Conservation (phyloP, 2,797 vertebrate genomes). For the Sebastolobus alascanus region DNA sequence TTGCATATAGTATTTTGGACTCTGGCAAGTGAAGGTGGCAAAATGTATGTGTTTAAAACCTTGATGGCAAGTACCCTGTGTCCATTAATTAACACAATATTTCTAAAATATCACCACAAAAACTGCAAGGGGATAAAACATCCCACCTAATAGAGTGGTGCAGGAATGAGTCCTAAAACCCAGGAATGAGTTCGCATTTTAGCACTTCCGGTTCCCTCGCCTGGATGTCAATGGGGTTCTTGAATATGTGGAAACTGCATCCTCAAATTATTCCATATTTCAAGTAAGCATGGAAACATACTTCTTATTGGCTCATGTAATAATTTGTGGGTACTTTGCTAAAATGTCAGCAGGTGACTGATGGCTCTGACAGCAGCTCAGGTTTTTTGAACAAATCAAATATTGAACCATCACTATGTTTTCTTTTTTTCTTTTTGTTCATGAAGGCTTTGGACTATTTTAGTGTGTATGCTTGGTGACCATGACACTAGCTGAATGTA, state of each 20-base stretch:
- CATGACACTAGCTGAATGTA: slow-evolving; percentile 74
- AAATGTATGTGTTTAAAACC: slow-evolving; percentile 17
- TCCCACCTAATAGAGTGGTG: background rate
- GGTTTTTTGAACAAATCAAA: slow-evolving; percentile 48
- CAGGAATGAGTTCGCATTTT: no score
- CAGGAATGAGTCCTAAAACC: no score
- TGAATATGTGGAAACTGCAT: background rate
- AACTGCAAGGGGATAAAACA: background rate
- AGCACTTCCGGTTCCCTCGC: no score
- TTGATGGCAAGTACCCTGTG: background rate
- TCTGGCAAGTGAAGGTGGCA: background rate
- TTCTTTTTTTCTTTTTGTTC: slow-evolving; percentile 27
- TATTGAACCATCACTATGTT: slow-evolving; percentile 31
- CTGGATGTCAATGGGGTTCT: no score
- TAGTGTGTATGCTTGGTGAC: slow-evolving; percentile 36
- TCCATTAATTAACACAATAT: background rate
- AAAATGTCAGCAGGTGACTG: slow-evolving; percentile 49
- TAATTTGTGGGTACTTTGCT: slow-evolving; percentile 53
- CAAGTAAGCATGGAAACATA: slow-evolving; percentile 11
- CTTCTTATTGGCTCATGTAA: slow-evolving; percentile 20
- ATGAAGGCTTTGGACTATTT: slow-evolving; percentile 39
- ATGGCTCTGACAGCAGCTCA: slow-evolving; percentile 63
- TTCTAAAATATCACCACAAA: slow-evolving; percentile 4
- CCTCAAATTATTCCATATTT: slow-evolving; percentile 19
- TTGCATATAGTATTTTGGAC: slow-evolving; percentile 13